Percentiles rank a stretch among this genome's conserved stretches.
phyloP scores from a whole-genome alignment of 2,888 invertebrate genomes.

The Hyposoter didymator region DNA sequence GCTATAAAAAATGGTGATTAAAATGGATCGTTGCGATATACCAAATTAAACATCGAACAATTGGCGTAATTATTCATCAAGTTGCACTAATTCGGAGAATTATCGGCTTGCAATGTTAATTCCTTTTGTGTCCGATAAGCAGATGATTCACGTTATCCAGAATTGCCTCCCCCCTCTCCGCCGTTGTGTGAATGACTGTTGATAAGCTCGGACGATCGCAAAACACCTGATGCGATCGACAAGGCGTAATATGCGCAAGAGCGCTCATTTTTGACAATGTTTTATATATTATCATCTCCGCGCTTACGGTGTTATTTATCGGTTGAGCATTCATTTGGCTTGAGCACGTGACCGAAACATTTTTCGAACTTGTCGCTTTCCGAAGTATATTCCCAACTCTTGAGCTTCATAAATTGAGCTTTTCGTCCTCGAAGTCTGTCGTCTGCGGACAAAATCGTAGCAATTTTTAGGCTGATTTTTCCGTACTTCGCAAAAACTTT shows the following conservation, averaged over 20 bases:
- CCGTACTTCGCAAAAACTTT: not conserved
- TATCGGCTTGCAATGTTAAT: slow-evolving; percentile 47
- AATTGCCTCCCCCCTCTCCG: not conserved
- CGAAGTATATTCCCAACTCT: not conserved
- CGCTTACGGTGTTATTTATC: not conserved
- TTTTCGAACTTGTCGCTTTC: not conserved
- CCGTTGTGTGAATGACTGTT: not conserved
- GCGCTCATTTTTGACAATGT: not conserved
- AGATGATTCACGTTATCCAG: slow-evolving; percentile 49
- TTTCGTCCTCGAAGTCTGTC: not conserved
- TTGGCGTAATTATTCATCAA: slow-evolving; percentile 24
- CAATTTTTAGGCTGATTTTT: not conserved
- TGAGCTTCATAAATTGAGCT: not conserved
- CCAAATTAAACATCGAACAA: not conserved
- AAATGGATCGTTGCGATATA: too few species aligned
- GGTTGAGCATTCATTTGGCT: not conserved
- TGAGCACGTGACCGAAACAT: not conserved
- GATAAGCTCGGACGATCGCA: slow-evolving; percentile 1
- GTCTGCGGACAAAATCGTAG: not conserved
- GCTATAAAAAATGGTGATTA: too few species aligned
- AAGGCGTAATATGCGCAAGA: not conserved
- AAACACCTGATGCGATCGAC: slow-evolving; percentile 4
- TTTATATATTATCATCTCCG: not conserved
- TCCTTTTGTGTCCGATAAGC: slow-evolving; percentile 43
- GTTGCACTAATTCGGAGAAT: slow-evolving; percentile 40